Evolutionary conservation across 2,888 invertebrate species (phyloP), one percentile per base, ranked within the genome.

Genomic region (Meteorus cinctellus): DNA sequence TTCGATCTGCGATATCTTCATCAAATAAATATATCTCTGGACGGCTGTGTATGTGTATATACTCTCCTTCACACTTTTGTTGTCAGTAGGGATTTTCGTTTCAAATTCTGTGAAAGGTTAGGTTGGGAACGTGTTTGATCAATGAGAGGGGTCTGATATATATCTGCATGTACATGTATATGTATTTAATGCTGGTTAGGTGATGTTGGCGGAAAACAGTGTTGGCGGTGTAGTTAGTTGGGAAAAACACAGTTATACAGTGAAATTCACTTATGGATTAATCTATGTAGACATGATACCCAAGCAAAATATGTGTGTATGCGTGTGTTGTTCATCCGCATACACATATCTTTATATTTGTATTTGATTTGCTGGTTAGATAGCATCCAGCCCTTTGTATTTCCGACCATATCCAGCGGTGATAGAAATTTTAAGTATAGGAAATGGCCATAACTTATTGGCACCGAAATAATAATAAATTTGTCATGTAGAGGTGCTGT

Each of bases 121-220:
- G 81, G 77, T 8, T 8, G 81, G 83, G 82, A 82, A 82, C 48
- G 77, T 81, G 84, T 84, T 84, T 86, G 84, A 84, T 85, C 84
- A 83, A 84, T 82, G 84, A 84, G 76, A 72, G 67, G 72, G 74
- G 70, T 73, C 8, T 70, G 60, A 51, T 74, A 72, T 69, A 65
- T 65, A 78, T 60, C 60, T 63, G 45, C 16, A 55, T 19, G n/a
- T 24, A 55, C n/a, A 19, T 55, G 10, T 19, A 19, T 24, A 24
- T 6, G 6, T 55, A 55, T 55, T 55, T 19, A 24, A 55, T 55
- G 55, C 24, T 55, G 55, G 19, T 19, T 55, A 24, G 55, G 8
- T 55, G 19, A 19, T 19, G 55, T 8, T 8, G 10, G 1, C 4
- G 24, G 19, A 24, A 55, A 55, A 55, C 4, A 55, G 55, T 55